These are phyloP conservation scores for Ctenopoma kingsleyae DNA, from an alignment of 2,797 vertebrate genomes.

Conservation along the genomic window DNA sequence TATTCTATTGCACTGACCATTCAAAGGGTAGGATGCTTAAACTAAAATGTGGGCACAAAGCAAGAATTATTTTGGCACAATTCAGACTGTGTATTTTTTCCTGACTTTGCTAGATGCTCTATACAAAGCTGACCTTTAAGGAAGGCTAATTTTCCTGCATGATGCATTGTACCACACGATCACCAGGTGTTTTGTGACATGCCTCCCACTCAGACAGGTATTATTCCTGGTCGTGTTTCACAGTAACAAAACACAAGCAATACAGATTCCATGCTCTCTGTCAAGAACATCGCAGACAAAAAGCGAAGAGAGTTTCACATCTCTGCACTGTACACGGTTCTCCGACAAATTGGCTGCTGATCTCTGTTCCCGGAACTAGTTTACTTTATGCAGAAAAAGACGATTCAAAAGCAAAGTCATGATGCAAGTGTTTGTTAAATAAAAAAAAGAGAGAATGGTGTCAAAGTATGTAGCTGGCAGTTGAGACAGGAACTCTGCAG, in stretches of 20 bases:
- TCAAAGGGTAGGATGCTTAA: constrained; percentile 3
- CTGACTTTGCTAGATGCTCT: constrained; percentile 27
- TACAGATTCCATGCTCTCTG: constrained; percentile 27
- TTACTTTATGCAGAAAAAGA: constrained; percentile 16
- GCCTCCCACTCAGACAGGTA: constrained; percentile 47
- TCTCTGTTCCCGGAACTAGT: constrained; percentile 29
- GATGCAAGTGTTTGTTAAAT: constrained; percentile 20
- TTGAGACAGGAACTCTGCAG: constrained; percentile 43
- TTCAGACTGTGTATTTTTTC: constrained; percentile 13
- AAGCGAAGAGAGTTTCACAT: constrained; percentile 28
- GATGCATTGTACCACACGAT: constrained; percentile 38
- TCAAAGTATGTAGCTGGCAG: constrained; percentile 25
- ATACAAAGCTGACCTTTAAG: constrained; percentile 39
- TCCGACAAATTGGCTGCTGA: constrained; percentile 18
- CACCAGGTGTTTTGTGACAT: constrained; percentile 37
- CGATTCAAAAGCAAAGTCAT: constrained; percentile 24
- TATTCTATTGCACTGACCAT: background rate
- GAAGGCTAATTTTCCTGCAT: constrained; percentile 37
- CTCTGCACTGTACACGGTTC: constrained; percentile 12
- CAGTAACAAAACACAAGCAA: constrained; percentile 38
- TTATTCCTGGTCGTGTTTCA: constrained; percentile 33
- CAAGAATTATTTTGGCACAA: constrained; percentile 20
- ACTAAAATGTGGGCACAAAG: constrained; percentile 28
- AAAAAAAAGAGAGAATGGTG: constrained; percentile 11
- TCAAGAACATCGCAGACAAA: constrained; percentile 37